phyloP scores from a whole-genome alignment of 2,113 vertebrate genomes.

The Indicator maculatus region DNA sequence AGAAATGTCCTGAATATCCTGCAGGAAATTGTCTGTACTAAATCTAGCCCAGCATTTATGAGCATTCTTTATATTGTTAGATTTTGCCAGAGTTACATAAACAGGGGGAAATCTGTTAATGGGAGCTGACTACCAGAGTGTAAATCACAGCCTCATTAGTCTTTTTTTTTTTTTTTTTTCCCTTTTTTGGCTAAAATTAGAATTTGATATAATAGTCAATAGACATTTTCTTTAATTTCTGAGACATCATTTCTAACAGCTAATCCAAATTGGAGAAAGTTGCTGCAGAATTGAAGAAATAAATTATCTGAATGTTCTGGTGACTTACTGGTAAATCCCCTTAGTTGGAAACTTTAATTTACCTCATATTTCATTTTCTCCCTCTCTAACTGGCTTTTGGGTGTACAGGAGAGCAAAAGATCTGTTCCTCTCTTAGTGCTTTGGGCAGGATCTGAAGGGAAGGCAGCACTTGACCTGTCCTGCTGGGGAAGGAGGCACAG shows the following conservation, averaged over 20 bases:
- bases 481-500: rapidly evolving
- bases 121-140: conserved; percentile 40
- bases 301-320: conserved; percentile 63
- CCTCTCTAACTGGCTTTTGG: not conserved
- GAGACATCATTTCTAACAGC: conserved; percentile 45
- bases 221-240: conserved; percentile 65
- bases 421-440: not conserved
- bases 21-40: conserved; percentile 64
- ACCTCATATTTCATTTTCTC: conserved; percentile 46
- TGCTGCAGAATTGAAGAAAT: conserved; percentile 63
- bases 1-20: conserved; percentile 34
- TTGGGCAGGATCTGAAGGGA: not conserved
- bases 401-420: conserved; percentile 16
- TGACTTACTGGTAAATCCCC: conserved; percentile 59
- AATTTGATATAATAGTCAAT: conserved; percentile 66
- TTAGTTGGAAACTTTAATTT: conserved; percentile 61
- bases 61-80: conserved; percentile 46
- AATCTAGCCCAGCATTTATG: conserved; percentile 27
- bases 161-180: conserved; percentile 1
- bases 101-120: not conserved
- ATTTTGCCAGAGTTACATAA: conserved; percentile 55
- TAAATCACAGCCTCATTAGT: conserved; percentile 60
- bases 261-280: conserved; percentile 58
- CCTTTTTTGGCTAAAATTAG: conserved; percentile 52
- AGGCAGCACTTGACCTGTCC: not conserved